Base-by-base conservation (phyloP, 2,797 vertebrate genomes). In the Benthosema pterotum region DNA sequence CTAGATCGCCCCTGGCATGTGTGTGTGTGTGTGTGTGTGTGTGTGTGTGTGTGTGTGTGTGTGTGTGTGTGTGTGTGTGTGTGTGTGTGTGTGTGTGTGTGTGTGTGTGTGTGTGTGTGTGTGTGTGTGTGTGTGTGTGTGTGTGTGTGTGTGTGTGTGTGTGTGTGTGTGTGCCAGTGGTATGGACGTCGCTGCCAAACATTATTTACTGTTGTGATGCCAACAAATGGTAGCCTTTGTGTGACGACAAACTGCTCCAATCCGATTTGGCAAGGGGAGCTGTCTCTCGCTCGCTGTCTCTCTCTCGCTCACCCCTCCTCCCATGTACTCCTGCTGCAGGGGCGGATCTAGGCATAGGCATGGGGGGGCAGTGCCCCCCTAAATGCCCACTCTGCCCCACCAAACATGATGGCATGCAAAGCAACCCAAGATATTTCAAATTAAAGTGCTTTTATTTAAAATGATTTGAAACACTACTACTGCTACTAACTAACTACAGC, bases 171-270 rank as follows among this genome's bases (percentile, higher is more conserved):
- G 66, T 68, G 73, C 77, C 78, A 77, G 65, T 79, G 78, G 60
- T 72, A 62, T 69, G 65, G 65, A 65, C 69, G 55, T 46, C 71
- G 65, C 72, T 84, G 86, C 87, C 87, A 89, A 88, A 88, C 84
- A 83, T 82, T 61, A 75, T 82, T 83, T 77, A 80, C 70, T 82
- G 69, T 81, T 81, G 79, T 74, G 64, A 54, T 78, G 86, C 83
- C 83, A 87, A 71, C 56, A 76, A 85, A 70, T 47, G 50, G 69
- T 69, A 77, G 82, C 86, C 74, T 84, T 83, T 79, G 74, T 84
- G 77, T 84, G 84, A 84, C 78, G 69, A 87, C 79, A 83, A 87
- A 84, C 79, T 75, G 71, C 65, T 75, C 65, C 83, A 78, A 77
- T 85, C 74, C 48, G 50, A 82, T 85, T 87, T 85, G 74, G 79